Conservation (phyloP, 2,797 vertebrate genomes). For the Phataginus tricuspis region DNA sequence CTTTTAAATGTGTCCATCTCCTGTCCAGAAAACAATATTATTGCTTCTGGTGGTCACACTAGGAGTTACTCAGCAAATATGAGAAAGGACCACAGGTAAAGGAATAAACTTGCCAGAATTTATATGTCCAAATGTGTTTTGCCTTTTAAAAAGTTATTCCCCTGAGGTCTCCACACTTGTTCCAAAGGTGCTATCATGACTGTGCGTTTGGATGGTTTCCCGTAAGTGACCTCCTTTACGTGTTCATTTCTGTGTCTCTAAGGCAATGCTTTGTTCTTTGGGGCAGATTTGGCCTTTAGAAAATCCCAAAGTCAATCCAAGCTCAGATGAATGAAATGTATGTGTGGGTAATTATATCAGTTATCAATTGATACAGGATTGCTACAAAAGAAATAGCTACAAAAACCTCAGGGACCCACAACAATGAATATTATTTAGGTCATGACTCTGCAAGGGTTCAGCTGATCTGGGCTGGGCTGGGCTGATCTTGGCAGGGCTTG, state of each 20-base stretch:
- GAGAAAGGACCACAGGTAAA: background rate
- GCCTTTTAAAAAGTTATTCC: background rate
- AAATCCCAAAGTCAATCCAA: background rate
- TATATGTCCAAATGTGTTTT: background rate
- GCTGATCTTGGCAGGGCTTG: background rate
- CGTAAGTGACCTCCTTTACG: background rate
- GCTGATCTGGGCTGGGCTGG: background rate
- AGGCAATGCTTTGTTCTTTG: constrained; percentile 21
- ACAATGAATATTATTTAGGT: background rate
- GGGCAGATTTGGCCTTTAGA: background rate
- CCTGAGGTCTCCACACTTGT: background rate
- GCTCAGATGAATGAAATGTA: constrained; percentile 26
- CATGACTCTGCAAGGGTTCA: background rate
- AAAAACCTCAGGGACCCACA: background rate
- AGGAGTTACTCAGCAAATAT: background rate
- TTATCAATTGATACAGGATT: background rate
- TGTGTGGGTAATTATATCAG: background rate
- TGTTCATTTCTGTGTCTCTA: background rate
- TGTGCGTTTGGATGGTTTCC: background rate
- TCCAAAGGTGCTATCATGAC: background rate
- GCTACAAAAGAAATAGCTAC: background rate
- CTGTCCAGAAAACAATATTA: background rate
- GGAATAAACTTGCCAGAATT: background rate
- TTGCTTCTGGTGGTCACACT: background rate
- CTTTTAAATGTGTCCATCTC: background rate